These are phyloP conservation scores for Benitochromis conjunctus DNA, from an alignment of 2,113 vertebrate genomes.

Conservation along the genomic window DNA sequence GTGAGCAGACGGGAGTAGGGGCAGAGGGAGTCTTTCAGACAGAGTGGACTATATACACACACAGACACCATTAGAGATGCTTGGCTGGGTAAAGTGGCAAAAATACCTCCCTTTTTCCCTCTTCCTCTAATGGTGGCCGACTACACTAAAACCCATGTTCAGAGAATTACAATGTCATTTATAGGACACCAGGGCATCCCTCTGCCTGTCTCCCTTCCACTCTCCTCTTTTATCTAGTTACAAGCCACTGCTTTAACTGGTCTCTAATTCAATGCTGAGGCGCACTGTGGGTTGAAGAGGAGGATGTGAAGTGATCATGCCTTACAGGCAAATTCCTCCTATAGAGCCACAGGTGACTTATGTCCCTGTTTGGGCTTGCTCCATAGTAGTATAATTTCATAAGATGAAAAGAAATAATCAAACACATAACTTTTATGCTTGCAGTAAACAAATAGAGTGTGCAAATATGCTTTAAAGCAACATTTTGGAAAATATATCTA, in stretches of 20 bases:
- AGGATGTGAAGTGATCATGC: conserved; percentile 37
- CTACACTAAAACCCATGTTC: conserved; percentile 71
- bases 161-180: conserved; percentile 79
- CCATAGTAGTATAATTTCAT: not conserved
- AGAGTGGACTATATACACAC: conserved; percentile 39
- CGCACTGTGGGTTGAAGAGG: conserved; percentile 33
- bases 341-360: not conserved
- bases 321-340: conserved; percentile 22
- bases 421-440: not conserved
- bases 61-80: conserved; percentile 63
- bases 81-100: conserved; percentile 64
- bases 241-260: conserved; percentile 62
- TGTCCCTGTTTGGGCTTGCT: not conserved
- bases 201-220: conserved; percentile 45
- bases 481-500: not conserved
- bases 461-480: not conserved
- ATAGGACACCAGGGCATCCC: conserved; percentile 65
- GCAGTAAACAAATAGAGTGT: not conserved
- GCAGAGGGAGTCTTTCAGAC: conserved; percentile 55
- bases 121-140: conserved; percentile 60
- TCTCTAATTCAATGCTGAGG: conserved; percentile 55
- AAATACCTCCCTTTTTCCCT: conserved; percentile 56
- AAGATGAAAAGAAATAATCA: not conserved
- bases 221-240: conserved; percentile 70
- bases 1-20: conserved; percentile 34